phyloP scores from a whole-genome alignment of 2,888 invertebrate genomes.

The Tanypteryx hageni region DNA sequence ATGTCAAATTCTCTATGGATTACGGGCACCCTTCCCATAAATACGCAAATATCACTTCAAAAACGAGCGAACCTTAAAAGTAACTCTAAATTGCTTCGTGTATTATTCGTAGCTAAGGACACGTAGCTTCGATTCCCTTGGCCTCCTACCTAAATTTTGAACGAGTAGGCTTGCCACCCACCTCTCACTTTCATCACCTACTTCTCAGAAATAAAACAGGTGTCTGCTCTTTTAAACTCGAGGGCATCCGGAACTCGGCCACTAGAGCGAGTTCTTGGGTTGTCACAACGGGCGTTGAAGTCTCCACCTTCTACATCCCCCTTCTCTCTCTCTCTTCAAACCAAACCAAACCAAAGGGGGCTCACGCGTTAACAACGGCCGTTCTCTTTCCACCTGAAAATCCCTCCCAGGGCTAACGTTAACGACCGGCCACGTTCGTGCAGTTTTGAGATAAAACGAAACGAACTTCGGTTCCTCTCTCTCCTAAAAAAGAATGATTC shows the following conservation, averaged over 20 bases:
- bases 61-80: no score
- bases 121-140: neutral
- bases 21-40: no score
- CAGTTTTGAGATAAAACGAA: neutral
- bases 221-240: neutral
- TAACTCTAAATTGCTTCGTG: neutral
- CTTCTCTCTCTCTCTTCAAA: neutral
- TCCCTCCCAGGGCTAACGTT: neutral
- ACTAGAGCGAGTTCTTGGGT: neutral
- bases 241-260: constrained; percentile 9
- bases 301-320: neutral
- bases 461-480: neutral
- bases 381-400: neutral
- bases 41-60: no score
- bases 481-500: neutral
- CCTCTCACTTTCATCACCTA: constrained; percentile 25
- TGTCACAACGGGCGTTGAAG: neutral
- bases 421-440: neutral
- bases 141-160: constrained; percentile 28
- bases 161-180: neutral
- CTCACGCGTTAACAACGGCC: neutral
- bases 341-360: neutral
- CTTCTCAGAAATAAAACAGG: constrained; percentile 7
- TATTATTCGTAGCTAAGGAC: neutral
- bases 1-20: no score